Conservation (phyloP, 2,888 invertebrate species). For the Andrena minutula region DNA sequence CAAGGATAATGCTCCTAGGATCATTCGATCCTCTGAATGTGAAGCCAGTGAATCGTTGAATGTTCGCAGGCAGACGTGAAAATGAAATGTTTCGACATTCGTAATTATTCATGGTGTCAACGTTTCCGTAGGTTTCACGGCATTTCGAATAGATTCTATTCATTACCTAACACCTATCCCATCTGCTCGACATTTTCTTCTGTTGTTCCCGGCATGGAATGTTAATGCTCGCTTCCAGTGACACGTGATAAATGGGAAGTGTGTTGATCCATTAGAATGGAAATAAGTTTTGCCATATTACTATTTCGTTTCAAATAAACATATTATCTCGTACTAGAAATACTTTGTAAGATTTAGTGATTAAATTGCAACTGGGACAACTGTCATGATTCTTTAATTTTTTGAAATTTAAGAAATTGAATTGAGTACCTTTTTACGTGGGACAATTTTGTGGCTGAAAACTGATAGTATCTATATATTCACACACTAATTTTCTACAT, state of each 20-base stretch:
- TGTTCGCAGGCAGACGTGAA: slow-evolving; percentile 44
- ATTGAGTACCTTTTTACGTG: too few species aligned
- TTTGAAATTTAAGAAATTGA: too few species aligned
- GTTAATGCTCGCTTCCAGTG: slow-evolving; percentile 52
- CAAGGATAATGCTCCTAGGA: not conserved
- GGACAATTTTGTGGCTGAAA: too few species aligned
- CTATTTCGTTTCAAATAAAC: not conserved
- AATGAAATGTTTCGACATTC: slow-evolving; percentile 73
- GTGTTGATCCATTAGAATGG: slow-evolving; percentile 21
- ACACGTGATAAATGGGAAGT: slow-evolving; percentile 48
- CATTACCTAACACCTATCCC: slow-evolving; percentile 62
- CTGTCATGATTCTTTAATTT: too few species aligned
- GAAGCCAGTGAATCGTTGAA: slow-evolving; percentile 31
- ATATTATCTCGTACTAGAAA: not conserved
- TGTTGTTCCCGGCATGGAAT: slow-evolving; percentile 38
- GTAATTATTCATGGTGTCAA: slow-evolving; percentile 75
- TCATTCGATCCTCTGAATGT: slow-evolving; percentile 9
- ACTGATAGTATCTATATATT: too few species aligned
- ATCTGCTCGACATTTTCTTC: slow-evolving; percentile 55
- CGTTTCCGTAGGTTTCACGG: slow-evolving; percentile 62
- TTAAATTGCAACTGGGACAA: too few species aligned
- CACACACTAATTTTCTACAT: too few species aligned
- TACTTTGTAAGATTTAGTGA: too few species aligned
- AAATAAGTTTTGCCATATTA: slow-evolving; percentile 13
- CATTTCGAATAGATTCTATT: slow-evolving; percentile 68